Evolutionary conservation across 1,140 invertebrate species (phyloP).

Genomic region (Lepidurus couesii): DNA sequence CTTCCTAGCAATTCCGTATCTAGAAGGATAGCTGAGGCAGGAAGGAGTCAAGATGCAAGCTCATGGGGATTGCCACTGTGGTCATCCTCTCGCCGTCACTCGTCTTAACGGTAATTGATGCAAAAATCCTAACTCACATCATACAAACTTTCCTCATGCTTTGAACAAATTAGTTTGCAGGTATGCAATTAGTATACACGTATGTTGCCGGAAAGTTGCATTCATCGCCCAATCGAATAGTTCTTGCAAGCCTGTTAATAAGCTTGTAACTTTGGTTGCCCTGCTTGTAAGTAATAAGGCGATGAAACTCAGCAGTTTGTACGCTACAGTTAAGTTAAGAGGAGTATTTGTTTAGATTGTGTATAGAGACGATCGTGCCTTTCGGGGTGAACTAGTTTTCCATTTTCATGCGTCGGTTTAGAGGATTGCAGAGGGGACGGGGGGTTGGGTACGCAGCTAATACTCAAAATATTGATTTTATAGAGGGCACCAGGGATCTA

Average conservation of each 20-base stretch:
- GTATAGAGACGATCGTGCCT: no score
- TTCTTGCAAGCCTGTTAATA: no score
- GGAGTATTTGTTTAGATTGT: no score
- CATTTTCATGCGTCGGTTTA: no score
- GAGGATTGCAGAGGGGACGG: not conserved
- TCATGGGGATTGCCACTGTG: not conserved
- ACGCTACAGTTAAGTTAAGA: no score
- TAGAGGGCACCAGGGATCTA: not conserved
- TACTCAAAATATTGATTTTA: conserved; percentile 4
- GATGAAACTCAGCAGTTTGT: no score
- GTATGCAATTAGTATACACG: not conserved
- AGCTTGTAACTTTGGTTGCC: no score
- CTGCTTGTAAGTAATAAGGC: no score
- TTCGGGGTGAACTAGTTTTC: no score
- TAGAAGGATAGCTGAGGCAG: not conserved
- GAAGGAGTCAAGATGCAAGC: not conserved
- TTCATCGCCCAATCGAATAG: not conserved
- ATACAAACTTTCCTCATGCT: no score
- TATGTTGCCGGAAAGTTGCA: not conserved
- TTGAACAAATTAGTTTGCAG: no score
- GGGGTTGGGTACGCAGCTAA: not conserved
- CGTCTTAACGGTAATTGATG: not conserved
- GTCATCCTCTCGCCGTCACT: not conserved
- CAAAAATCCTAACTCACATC: not conserved
- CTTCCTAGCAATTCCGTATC: not conserved